These are phyloP conservation scores for Pyrrhosoma nymphula DNA, from an alignment of 2,888 invertebrate genomes.

Conservation along the genomic window DNA sequence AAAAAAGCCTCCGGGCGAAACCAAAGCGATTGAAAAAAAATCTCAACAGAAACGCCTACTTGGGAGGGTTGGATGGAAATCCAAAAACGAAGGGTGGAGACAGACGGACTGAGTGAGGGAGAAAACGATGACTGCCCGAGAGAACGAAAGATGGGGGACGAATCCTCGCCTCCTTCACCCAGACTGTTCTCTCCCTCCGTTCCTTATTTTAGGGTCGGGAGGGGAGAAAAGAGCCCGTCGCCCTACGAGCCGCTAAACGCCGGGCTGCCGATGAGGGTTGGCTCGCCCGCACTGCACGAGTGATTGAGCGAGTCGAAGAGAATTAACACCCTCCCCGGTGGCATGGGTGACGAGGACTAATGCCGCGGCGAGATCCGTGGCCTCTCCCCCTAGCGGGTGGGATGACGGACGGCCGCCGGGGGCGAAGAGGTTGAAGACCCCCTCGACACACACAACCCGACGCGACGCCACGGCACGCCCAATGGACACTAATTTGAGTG, in stretches of 20 bases:
- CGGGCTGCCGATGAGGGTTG: background rate
- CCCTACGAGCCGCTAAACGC: background rate
- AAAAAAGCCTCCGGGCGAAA: background rate
- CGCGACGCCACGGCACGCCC: background rate
- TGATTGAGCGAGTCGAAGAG: conserved; percentile 8
- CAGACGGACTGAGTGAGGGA: background rate
- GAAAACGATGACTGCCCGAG: background rate
- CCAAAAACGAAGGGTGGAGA: background rate
- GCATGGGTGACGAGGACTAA: background rate
- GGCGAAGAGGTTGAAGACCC: background rate
- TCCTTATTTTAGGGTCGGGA: background rate
- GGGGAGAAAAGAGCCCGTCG: background rate
- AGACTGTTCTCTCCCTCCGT: background rate
- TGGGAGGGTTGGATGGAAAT: background rate
- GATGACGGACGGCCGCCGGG: background rate
- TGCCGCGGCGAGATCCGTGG: background rate
- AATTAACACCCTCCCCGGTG: background rate
- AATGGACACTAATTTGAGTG: background rate
- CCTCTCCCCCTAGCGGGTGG: background rate
- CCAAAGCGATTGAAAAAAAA: background rate
- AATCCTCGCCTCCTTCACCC: background rate
- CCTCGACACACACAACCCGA: background rate
- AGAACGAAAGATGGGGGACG: background rate
- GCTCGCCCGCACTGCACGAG: background rate
- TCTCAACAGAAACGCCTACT: background rate